Evolutionary conservation across 2,888 invertebrate species (phyloP), one percentile per base, ranked within the genome.

Genomic region (Tethea ocularis): DNA sequence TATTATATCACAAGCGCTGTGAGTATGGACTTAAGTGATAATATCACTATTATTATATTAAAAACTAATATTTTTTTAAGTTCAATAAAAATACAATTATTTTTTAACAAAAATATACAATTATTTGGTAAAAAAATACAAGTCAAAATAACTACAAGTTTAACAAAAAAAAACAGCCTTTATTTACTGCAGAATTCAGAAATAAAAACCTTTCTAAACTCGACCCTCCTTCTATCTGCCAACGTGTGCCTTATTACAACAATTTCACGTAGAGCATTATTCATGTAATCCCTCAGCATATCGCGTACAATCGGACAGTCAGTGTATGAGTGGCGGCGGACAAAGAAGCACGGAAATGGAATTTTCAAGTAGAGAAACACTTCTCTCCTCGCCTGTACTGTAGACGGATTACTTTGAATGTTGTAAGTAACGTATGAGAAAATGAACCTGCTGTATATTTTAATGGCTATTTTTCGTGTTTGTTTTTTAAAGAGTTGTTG

Each of bases 301-400:
- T 72, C 75, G 71, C 57, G 46, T 46, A 73, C 73, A 79, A 80
- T 78, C 74, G 77, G 80, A 75, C 78, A 76, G 75, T 69, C 63
- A 73, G 26, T 33, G 68, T 59, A 65, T 64, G 69, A 74, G 72
- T 72, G 68, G 46, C 67, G 58, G 61, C 70, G 70, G 71, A 80
- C 81, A 81, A 79, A 81, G 79, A 72, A 66, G 71, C 62, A 68
- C 60, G 75, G 75, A 81, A 80, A 81, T 81, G 78, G 81, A 81
- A 78, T 81, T 81, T 80, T 81, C 75, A 75, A 80, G 80, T 75
- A 71, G 74, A 63, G 61, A 62, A 54, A 59, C 64, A 46, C 61
- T 58, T 54, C 38, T 57, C 41, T n/a, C 26, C 52, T n/a, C 41
- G 57, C 52, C 57, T 57, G 57, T 57, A 57, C 52, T n/a, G 54